A percentile compares a stretch with the other conserved stretches of the same genome.
These are phyloP conservation scores for Cerceris rybyensis DNA, from an alignment of 2,888 invertebrate genomes.

Conservation along the genomic window DNA sequence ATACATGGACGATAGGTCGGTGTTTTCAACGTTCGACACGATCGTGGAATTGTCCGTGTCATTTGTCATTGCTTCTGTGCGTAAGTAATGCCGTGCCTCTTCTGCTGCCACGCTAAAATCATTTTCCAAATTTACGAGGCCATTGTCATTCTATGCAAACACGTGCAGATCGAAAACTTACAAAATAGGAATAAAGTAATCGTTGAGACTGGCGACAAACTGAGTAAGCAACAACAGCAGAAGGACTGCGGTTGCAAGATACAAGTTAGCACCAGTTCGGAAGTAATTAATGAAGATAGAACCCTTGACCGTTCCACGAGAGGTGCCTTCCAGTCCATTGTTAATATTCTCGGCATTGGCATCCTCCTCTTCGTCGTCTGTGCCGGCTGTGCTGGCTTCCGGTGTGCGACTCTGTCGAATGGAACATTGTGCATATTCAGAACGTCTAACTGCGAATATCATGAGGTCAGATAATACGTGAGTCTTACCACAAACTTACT, in stretches of 20 bases:
- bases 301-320: slow-evolving; percentile 81
- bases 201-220: slow-evolving; percentile 85
- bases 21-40: slow-evolving; percentile 53
- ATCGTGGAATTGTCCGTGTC: slow-evolving; percentile 26
- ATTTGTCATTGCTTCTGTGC: slow-evolving; percentile 9
- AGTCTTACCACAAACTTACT: slow-evolving; percentile 59
- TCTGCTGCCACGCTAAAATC: slow-evolving; percentile 85
- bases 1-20: slow-evolving; percentile 64
- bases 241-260: slow-evolving; percentile 80
- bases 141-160: neutral
- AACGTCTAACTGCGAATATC: too few species aligned
- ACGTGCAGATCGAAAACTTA: slow-evolving; percentile 55
- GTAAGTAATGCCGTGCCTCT: slow-evolving; percentile 74
- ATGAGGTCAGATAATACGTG: neutral
- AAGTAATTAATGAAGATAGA: slow-evolving; percentile 83
- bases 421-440: neutral
- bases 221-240: slow-evolving; percentile 84
- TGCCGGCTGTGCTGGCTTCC: slow-evolving; percentile 70
- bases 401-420: slow-evolving; percentile 76
- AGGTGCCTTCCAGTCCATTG: slow-evolving; percentile 80
- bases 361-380: slow-evolving; percentile 73
- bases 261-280: slow-evolving; percentile 83
- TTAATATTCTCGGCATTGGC: slow-evolving; percentile 70
- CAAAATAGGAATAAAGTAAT: slow-evolving; percentile 85
- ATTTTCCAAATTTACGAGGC: slow-evolving; percentile 43